phyloP scores from a whole-genome alignment of 1,140 invertebrate genomes.

The Frieseomelitta varia region DNA sequence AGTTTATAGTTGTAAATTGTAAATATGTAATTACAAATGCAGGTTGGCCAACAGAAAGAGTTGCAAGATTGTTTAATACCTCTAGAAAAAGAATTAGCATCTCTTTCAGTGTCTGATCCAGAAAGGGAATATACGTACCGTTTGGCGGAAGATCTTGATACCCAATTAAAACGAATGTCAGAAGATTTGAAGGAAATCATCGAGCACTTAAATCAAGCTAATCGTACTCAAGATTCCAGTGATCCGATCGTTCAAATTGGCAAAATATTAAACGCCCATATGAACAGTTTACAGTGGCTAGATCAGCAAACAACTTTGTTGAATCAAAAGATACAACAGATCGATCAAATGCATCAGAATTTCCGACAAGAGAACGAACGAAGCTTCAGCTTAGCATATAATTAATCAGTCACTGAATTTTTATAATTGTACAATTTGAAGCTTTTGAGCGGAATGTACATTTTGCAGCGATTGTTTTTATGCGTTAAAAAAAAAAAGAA shows the following conservation, averaged over 20 bases:
- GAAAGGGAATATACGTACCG: constrained; percentile 94
- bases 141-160: constrained; percentile 94
- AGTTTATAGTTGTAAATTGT: neutral
- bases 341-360: constrained; percentile 91
- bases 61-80: constrained; percentile 93
- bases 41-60: constrained; percentile 93
- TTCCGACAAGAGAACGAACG: constrained; percentile 89
- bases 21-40: constrained; percentile 10
- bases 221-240: constrained; percentile 90
- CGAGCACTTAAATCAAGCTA: constrained; percentile 95
- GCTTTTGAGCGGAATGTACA: neutral
- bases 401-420: constrained; percentile 59
- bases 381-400: constrained; percentile 84
- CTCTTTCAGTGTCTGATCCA: constrained; percentile 89
- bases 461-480: constrained; percentile 3
- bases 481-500: neutral
- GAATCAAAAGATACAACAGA: constrained; percentile 90
- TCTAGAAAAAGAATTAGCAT: constrained; percentile 90
- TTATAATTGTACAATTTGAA: neutral
- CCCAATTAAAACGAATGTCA: constrained; percentile 96
- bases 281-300: constrained; percentile 97
- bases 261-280: constrained; percentile 97
- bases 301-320: constrained; percentile 89
- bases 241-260: constrained; percentile 96
- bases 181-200: constrained; percentile 97